Percentiles rank a stretch among this genome's conserved stretches.
These are phyloP conservation scores for Presbytis comata DNA, from an alignment of 2,797 vertebrate genomes.

Conservation along the genomic window DNA sequence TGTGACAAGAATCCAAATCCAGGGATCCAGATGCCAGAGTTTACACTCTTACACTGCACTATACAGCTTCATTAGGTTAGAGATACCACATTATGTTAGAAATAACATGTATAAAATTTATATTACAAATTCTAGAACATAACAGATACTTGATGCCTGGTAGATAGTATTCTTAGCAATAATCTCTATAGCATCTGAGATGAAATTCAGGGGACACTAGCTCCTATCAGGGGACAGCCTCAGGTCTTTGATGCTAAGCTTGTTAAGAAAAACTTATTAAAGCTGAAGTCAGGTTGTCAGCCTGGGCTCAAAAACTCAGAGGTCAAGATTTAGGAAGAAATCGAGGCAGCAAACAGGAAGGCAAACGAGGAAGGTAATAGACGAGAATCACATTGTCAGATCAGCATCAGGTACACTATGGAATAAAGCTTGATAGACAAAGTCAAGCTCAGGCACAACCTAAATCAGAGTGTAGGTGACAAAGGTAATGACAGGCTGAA, in stretches of 20 bases:
- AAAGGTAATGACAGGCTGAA: neutral
- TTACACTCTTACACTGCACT: neutral
- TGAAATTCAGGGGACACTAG: neutral
- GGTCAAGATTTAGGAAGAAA: constrained; percentile 33
- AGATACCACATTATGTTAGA: neutral
- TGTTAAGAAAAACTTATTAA: constrained; percentile 39
- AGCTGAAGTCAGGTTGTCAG: neutral
- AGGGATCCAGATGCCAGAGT: neutral
- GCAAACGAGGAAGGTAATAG: neutral
- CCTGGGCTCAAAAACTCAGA: constrained; percentile 19
- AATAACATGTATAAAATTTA: neutral
- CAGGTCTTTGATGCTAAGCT: constrained; percentile 25
- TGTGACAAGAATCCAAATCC: neutral
- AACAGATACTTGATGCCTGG: neutral
- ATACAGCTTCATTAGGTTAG: neutral
- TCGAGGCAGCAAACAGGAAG: neutral
- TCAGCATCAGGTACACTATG: neutral
- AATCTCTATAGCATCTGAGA: neutral
- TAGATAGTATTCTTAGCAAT: neutral
- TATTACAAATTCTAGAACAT: neutral
- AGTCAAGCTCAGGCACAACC: neutral
- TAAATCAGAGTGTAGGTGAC: neutral
- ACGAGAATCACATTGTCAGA: neutral
- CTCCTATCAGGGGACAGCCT: neutral
- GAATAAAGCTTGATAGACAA: neutral